Conservation (phyloP, 1,140 invertebrate genomes). For the Drepana arcuata region DNA sequence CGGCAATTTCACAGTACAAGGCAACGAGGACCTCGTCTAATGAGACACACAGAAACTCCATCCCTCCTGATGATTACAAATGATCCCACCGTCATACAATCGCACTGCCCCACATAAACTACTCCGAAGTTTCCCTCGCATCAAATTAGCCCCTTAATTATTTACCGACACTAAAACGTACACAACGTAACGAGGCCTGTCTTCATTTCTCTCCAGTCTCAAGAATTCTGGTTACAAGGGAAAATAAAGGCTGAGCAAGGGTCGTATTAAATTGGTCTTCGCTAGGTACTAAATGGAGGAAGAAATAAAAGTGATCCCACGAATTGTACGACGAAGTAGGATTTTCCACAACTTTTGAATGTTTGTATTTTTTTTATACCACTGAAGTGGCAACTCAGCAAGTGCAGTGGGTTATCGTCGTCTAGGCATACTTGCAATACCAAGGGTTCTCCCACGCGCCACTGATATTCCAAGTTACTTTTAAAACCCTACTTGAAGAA, state of each 20-base stretch:
- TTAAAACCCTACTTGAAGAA: too few species aligned
- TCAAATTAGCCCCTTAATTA: conserved; percentile 67
- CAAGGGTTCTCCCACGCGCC: too few species aligned
- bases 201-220: conserved; percentile 8
- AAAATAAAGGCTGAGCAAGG: conserved; percentile 23
- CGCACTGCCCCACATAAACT: conserved; percentile 40
- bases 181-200: conserved; percentile 31
- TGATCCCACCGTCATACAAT: conserved; percentile 27
- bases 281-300: conserved; percentile 37
- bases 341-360: too few species aligned
- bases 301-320: conserved; percentile 49
- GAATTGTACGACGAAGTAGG: conserved; percentile 35
- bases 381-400: too few species aligned
- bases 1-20: too few species aligned
- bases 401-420: too few species aligned
- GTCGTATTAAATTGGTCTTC: conserved; percentile 36
- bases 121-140: conserved; percentile 38
- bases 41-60: too few species aligned
- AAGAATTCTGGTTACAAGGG: conserved; percentile 3
- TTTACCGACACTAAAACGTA: conserved; percentile 61
- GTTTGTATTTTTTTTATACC: too few species aligned
- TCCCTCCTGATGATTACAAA: conserved; percentile 12
- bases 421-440: too few species aligned
- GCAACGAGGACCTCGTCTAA: too few species aligned
- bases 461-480: too few species aligned